A percentile compares a stretch with the other conserved stretches of the same genome.
These are phyloP conservation scores for Psittacula derbiana DNA, from an alignment of 2,797 vertebrate genomes.

Conservation along the genomic window DNA sequence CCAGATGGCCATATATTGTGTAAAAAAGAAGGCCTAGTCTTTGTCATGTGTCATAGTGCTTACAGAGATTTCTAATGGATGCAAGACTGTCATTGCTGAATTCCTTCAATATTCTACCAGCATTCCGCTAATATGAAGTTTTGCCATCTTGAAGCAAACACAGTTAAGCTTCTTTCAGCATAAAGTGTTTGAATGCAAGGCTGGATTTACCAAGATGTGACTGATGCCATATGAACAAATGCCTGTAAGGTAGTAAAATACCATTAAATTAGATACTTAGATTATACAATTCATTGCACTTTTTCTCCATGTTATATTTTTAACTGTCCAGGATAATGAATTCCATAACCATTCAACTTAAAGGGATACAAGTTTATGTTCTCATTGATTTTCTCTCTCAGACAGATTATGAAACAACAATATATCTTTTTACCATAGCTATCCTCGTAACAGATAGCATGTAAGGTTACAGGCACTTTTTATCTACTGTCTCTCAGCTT, in stretches of 20 bases:
- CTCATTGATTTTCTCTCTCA: background rate
- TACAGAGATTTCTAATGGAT: background rate
- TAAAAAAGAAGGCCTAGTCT: background rate
- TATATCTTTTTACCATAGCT: background rate
- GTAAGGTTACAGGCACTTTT: background rate
- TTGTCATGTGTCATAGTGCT: background rate
- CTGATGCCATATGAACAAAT: background rate
- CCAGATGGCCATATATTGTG: background rate
- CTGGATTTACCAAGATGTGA: background rate
- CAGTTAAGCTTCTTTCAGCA: background rate
- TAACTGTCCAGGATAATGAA: constrained; percentile 4
- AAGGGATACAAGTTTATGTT: background rate
- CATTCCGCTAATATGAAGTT: background rate
- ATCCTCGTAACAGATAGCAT: background rate
- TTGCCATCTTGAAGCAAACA: background rate
- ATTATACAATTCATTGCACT: background rate
- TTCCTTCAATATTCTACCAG: background rate
- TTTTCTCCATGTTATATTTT: background rate
- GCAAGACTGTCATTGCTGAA: background rate
- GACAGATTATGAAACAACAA: background rate
- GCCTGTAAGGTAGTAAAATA: background rate
- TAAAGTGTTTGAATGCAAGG: background rate
- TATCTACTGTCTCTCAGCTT: background rate
- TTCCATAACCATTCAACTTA: background rate
- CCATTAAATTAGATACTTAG: background rate